A percentile compares a stretch with the other conserved stretches of the same genome.
These are phyloP conservation scores for Siniperca undulata DNA, from an alignment of 2,797 vertebrate genomes.

Conservation along the genomic window DNA sequence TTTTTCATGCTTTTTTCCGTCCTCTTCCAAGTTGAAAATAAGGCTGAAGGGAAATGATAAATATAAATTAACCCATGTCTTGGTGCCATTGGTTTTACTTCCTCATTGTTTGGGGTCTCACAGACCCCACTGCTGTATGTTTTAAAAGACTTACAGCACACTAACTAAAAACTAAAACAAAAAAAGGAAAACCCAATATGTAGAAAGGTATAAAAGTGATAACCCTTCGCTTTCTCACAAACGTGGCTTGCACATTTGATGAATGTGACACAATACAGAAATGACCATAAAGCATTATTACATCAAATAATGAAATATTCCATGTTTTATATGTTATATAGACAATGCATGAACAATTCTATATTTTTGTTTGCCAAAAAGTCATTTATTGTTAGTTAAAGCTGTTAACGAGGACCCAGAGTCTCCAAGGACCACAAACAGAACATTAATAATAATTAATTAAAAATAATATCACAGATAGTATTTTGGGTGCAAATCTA, in stretches of 20 bases:
- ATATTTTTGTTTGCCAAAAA: too few relatives aligned
- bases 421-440: too few relatives aligned
- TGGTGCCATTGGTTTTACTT: background rate
- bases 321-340: too few relatives aligned
- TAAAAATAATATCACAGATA: too few relatives aligned
- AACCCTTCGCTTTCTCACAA: background rate
- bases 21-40: background rate
- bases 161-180: background rate
- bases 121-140: too few relatives aligned
- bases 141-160: background rate
- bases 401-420: too few relatives aligned
- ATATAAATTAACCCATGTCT: background rate
- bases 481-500: too few relatives aligned
- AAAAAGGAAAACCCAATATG: background rate
- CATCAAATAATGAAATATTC: background rate
- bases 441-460: too few relatives aligned
- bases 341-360: too few relatives aligned
- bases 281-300: background rate
- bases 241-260: background rate
- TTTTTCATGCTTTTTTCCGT: background rate
- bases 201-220: background rate
- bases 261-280: background rate
- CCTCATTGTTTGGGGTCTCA: background rate
- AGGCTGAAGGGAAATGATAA: background rate
- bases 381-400: too few relatives aligned